Evolutionary conservation across 2,888 invertebrate genomes (phyloP).

Genomic region (Corbicula japonica): DNA sequence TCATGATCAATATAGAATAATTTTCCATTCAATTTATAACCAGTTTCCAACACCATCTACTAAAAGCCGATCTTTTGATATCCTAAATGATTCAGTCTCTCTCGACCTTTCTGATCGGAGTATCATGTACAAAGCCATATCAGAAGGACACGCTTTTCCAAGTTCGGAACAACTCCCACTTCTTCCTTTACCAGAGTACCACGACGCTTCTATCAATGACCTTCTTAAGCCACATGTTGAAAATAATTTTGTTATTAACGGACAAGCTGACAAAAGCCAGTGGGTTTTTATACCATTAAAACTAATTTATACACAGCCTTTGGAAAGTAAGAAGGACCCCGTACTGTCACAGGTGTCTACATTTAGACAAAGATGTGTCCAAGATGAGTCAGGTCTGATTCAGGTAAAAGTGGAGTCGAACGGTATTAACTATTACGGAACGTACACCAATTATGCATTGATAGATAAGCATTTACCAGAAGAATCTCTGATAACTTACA

Average conservation of each 20-base stretch:
- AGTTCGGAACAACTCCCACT: neutral
- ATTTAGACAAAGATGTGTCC: neutral
- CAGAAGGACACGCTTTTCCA: neutral
- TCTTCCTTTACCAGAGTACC: conserved; percentile 16
- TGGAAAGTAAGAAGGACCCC: conserved; percentile 5
- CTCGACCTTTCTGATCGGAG: no score
- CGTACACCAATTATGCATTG: conserved; percentile 73
- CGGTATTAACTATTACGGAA: conserved; percentile 77
- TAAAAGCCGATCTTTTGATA: no score
- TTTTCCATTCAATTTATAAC: no score
- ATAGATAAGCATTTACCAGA: conserved; percentile 71
- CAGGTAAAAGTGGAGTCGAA: conserved; percentile 72
- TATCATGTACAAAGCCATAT: no score
- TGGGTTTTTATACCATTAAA: conserved; percentile 77
- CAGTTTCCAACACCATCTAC: no score
- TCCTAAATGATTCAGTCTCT: no score
- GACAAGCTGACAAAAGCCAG: conserved; percentile 65
- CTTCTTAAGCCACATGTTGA: conserved; percentile 53
- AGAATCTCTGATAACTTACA: conserved; percentile 69
- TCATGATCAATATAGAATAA: no score
- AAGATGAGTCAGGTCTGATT: conserved; percentile 35
- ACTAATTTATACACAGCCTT: conserved; percentile 68
- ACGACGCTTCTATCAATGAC: conserved; percentile 16
- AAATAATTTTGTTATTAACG: conserved; percentile 73
- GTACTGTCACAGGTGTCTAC: neutral